A percentile compares a stretch with the other conserved stretches of the same genome.
These are phyloP conservation scores for Tineola bisselliella DNA, from an alignment of 2,888 invertebrate species.

Conservation along the genomic window DNA sequence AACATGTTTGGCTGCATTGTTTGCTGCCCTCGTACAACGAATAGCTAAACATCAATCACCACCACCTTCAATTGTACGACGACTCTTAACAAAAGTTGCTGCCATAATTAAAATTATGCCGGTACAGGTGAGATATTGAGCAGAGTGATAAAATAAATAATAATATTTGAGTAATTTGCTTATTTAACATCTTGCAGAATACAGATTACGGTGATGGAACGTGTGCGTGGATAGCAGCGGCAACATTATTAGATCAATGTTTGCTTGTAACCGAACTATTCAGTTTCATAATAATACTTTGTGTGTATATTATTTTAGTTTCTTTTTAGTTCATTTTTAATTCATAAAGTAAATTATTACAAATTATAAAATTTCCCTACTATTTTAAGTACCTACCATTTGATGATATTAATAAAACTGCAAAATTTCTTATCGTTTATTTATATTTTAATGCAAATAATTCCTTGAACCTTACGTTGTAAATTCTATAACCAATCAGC, in stretches of 20 bases:
- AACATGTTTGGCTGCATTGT: slow-evolving; percentile 21
- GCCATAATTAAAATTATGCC: background rate
- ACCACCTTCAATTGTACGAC: slow-evolving; percentile 22
- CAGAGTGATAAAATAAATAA: no score
- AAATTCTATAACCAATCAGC: no score
- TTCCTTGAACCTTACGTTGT: no score
- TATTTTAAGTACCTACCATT: background rate
- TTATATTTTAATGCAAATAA: background rate
- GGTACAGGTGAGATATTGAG: background rate
- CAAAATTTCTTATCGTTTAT: background rate
- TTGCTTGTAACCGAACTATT: background rate
- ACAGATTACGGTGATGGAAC: background rate
- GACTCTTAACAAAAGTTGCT: slow-evolving; percentile 15
- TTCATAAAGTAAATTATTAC: background rate
- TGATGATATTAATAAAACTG: background rate
- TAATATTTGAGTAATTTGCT: background rate
- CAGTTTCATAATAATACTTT: background rate
- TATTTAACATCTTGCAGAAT: background rate
- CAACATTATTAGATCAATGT: background rate
- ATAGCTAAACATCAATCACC: slow-evolving; percentile 27
- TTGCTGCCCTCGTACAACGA: slow-evolving; percentile 29
- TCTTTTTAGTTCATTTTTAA: background rate
- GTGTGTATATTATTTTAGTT: background rate
- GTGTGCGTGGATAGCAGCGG: background rate
- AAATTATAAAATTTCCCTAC: background rate